Evolutionary conservation across 2,888 invertebrate species (phyloP).

Genomic region (Acanthosepion esculentum): DNA sequence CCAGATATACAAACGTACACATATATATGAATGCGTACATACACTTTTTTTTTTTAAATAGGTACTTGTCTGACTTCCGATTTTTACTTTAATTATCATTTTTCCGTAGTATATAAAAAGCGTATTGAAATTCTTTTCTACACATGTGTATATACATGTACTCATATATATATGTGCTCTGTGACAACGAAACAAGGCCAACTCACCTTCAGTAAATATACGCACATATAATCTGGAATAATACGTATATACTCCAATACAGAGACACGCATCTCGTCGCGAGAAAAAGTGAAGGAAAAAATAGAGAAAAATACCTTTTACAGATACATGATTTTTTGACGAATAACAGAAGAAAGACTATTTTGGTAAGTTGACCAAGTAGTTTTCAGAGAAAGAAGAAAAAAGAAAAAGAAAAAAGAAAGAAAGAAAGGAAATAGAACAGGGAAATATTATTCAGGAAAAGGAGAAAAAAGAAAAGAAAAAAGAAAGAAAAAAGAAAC

Average conservation of each 20-base stretch:
- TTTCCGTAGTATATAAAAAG: neutral
- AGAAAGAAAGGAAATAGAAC: neutral
- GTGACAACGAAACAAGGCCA: neutral
- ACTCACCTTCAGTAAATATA: neutral
- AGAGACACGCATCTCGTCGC: no score
- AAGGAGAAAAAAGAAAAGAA: no score
- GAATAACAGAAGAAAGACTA: no score
- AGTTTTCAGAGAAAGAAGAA: neutral
- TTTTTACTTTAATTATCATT: neutral
- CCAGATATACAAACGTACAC: neutral
- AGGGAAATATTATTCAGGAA: neutral
- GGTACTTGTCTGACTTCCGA: neutral
- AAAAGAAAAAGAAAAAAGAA: neutral
- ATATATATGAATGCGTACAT: neutral
- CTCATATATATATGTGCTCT: neutral
- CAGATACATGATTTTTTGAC: no score
- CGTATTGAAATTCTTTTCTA: neutral
- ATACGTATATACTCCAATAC: neutral
- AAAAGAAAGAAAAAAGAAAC: neutral
- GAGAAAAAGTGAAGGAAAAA: no score
- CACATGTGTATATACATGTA: neutral
- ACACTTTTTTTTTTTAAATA: neutral
- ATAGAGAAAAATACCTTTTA: no score
- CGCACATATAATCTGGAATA: neutral
- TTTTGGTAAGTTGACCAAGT: neutral